Percentiles rank a stretch among this genome's conserved stretches.
Evolutionary conservation across 2,797 vertebrate genomes (phyloP).

Genomic region (Catharus ustulatus): DNA sequence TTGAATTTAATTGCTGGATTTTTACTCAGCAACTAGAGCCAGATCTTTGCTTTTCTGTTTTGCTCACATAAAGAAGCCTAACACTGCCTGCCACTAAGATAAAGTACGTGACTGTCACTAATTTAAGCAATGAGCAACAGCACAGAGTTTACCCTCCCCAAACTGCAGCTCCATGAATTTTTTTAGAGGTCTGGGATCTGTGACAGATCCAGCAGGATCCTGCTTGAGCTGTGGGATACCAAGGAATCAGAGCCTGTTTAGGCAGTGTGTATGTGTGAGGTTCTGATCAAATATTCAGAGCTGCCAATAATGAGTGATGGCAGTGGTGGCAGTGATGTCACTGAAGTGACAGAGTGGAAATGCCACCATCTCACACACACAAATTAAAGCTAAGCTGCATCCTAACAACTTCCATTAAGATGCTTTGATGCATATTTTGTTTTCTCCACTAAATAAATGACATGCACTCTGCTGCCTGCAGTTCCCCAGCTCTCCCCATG

Average conservation of each 20-base stretch:
- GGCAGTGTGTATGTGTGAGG: neutral
- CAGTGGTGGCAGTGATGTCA: neutral
- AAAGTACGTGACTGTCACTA: neutral
- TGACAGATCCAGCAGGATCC: neutral
- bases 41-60: neutral
- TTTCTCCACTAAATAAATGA: neutral
- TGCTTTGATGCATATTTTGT: neutral
- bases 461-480: neutral
- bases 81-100: neutral
- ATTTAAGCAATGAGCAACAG: neutral
- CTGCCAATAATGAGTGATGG: constrained; percentile 37
- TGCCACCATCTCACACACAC: neutral
- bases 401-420: neutral
- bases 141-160: neutral
- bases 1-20: neutral
- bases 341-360: neutral
- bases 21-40: neutral
- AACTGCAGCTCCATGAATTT: neutral
- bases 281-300: constrained; percentile 3
- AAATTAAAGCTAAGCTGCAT: neutral
- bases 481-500: neutral
- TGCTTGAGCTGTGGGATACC: neutral
- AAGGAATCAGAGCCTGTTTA: neutral
- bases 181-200: neutral
- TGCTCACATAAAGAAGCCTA: neutral